Conservation (phyloP, 1,140 invertebrate species). For the Solenopsis fugax region DNA sequence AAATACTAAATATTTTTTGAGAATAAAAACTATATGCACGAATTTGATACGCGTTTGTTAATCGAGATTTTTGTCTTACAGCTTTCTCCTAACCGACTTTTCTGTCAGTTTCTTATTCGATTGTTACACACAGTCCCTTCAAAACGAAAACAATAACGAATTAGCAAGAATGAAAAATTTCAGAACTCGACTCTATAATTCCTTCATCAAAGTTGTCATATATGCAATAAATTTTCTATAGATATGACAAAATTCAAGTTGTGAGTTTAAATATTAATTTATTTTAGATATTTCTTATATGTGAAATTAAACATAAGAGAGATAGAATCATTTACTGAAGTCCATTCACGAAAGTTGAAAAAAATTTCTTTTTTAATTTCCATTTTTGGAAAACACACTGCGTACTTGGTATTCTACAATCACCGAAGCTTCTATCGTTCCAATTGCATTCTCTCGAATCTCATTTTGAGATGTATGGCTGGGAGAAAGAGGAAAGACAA, state of each 20-base stretch:
- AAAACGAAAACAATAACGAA: background rate
- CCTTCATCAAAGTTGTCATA: background rate
- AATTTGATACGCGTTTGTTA: background rate
- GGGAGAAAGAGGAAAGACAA: constrained; percentile 37
- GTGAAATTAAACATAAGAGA: background rate
- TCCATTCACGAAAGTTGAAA: background rate
- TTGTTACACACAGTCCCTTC: background rate
- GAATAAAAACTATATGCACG: constrained; percentile 8
- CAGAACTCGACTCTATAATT: background rate
- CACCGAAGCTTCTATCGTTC: background rate
- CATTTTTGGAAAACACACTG: background rate
- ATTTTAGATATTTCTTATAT: background rate
- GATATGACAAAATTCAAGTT: background rate
- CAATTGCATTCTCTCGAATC: background rate
- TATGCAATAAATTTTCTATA: background rate
- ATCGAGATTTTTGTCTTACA: constrained; percentile 1
- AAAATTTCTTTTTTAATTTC: background rate
- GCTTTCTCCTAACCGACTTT: constrained; percentile 1
- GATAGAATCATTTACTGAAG: too few relatives aligned
- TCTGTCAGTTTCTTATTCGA: background rate
- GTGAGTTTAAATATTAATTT: background rate
- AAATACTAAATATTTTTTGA: constrained; percentile 28
- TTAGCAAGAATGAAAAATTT: constrained; percentile 7
- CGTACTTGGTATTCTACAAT: background rate
- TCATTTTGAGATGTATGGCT: background rate